Evolutionary conservation across 1,140 invertebrate species (phyloP).

Genomic region (Penaeus vannamei): DNA sequence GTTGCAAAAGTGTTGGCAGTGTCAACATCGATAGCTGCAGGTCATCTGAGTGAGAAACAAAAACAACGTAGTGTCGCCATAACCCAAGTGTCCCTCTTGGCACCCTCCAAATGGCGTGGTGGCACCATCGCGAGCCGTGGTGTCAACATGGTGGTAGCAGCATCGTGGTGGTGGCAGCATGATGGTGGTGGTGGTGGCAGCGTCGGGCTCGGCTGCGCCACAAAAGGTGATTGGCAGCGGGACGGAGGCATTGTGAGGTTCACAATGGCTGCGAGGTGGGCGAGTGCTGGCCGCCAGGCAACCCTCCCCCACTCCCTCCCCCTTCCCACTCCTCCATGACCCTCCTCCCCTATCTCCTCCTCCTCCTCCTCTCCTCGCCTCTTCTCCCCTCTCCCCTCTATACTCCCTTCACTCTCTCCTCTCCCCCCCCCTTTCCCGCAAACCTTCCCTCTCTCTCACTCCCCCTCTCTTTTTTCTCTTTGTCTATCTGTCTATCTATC

Average conservation of each 20-base stretch:
- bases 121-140: neutral
- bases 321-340: neutral
- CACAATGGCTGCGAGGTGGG: conserved; percentile 54
- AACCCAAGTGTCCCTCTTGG: too few species aligned
- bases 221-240: conserved; percentile 65
- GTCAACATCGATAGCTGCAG: too few species aligned
- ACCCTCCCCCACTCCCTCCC: conserved; percentile 1
- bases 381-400: neutral
- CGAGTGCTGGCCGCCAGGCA: conserved; percentile 40
- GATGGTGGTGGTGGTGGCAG: conserved; percentile 3
- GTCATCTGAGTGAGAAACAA: too few species aligned
- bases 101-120: neutral
- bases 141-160: conserved; percentile 18
- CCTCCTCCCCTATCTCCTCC: neutral
- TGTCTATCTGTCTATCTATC: neutral
- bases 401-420: neutral
- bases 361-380: neutral
- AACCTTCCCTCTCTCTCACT: neutral
- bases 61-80: too few species aligned
- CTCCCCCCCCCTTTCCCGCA: neutral
- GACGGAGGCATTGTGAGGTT: conserved; percentile 52
- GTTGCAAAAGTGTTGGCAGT: too few species aligned
- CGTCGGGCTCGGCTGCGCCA: conserved; percentile 43
- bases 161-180: neutral
- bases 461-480: neutral